Evolutionary conservation across 2,797 vertebrate genomes (phyloP).

Genomic region (Melanotaenia pygmaea): DNA sequence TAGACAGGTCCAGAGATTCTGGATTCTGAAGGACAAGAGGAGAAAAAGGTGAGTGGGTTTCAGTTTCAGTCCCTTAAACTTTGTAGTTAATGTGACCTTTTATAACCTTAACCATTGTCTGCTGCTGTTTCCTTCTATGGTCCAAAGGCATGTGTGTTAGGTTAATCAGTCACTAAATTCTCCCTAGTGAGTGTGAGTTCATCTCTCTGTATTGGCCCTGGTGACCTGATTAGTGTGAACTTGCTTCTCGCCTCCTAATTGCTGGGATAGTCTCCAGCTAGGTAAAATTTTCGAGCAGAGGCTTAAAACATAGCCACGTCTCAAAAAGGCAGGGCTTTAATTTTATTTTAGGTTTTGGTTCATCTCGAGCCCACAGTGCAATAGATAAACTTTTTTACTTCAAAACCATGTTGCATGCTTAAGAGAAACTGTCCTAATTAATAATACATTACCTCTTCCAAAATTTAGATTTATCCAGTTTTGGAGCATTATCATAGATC

Average conservation of each 20-base stretch:
- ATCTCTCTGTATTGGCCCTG: not conserved
- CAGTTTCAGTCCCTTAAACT: not conserved
- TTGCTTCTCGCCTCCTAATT: not conserved
- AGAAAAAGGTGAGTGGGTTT: constrained; percentile 11
- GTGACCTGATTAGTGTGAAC: not conserved
- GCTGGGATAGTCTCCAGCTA: too few species aligned
- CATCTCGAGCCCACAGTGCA: too few species aligned
- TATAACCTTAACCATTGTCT: too few species aligned
- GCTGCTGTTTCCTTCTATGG: not conserved
- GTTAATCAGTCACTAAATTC: not conserved
- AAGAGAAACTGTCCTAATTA: not conserved
- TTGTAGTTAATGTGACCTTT: too few species aligned
- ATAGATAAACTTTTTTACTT: too few species aligned
- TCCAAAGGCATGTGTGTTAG: not conserved
- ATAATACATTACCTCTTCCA: not conserved
- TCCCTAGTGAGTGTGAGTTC: not conserved
- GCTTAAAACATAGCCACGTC: too few species aligned
- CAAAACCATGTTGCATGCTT: too few species aligned
- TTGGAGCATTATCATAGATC: not conserved
- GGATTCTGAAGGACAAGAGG: constrained; percentile 81
- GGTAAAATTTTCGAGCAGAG: too few species aligned
- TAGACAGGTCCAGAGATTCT: constrained; percentile 88
- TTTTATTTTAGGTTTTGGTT: too few species aligned
- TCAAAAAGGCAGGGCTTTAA: too few species aligned
- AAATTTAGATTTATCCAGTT: not conserved